phyloP scores from a whole-genome alignment of 2,797 vertebrate genomes.

The Holocentrus rufus region DNA sequence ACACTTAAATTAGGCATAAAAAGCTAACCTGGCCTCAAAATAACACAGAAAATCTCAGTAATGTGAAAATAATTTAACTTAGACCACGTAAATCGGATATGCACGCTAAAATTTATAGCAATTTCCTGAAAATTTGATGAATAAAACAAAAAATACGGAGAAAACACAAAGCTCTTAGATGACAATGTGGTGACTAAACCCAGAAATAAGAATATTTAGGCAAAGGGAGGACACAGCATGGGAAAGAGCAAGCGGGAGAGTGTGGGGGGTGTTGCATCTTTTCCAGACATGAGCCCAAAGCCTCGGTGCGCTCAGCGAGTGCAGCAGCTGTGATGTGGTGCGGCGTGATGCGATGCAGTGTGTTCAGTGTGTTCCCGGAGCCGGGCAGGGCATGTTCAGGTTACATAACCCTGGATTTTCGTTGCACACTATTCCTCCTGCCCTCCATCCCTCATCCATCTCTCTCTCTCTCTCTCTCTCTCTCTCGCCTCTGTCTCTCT shows the following conservation, averaged over 20 bases:
- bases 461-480: conserved; percentile 14
- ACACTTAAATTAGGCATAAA: conserved; percentile 38
- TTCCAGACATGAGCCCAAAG: conserved; percentile 3
- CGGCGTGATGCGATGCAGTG: conserved; percentile 33
- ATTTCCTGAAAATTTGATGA: too few relatives aligned
- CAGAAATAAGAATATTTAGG: conserved; percentile 7
- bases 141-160: background rate
- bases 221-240: background rate
- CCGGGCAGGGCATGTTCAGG: conserved; percentile 37
- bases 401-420: conserved; percentile 69
- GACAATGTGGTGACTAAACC: background rate
- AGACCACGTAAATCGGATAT: background rate
- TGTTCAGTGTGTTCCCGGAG: conserved; percentile 23
- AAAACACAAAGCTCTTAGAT: background rate
- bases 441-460: conserved; percentile 15
- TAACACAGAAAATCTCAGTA: conserved; percentile 2
- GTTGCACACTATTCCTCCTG: conserved; percentile 40
- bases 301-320: background rate
- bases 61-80: background rate
- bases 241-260: background rate
- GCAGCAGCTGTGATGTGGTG: conserved; percentile 23
- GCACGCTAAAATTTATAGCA: background rate
- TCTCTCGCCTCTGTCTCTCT: conserved; percentile 4
- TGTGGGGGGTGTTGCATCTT: conserved; percentile 3
- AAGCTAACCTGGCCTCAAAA: conserved; percentile 35